phyloP scores from a whole-genome alignment of 2,797 vertebrate genomes.

The Falco peregrinus region DNA sequence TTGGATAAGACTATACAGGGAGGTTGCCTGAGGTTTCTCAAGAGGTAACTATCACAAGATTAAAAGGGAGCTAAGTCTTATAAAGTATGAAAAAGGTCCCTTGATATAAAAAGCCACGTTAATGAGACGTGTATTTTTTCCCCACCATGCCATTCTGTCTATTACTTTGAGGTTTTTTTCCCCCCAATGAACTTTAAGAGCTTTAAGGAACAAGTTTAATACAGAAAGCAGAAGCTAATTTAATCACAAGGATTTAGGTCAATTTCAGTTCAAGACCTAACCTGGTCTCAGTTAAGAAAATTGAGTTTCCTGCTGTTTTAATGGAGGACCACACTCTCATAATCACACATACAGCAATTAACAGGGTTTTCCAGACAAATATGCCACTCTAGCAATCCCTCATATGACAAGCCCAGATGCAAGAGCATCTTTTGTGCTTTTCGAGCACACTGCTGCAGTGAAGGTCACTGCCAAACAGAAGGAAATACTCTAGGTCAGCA shows the following conservation, averaged over 20 bases:
- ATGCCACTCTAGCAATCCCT: background rate
- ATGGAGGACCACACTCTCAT: accelerated
- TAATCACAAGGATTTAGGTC: background rate
- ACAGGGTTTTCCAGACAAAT: background rate
- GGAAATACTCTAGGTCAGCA: background rate
- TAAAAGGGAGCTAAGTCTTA: background rate
- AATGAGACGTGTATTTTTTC: too few relatives aligned
- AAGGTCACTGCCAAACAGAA: background rate
- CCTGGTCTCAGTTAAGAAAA: background rate
- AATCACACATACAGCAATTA: too few relatives aligned
- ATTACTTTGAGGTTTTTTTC: accelerated
- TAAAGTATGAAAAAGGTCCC: background rate
- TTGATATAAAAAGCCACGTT: too few relatives aligned
- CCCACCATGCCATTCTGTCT: background rate
- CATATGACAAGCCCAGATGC: background rate
- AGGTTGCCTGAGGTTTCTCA: background rate
- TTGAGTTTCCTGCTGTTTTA: accelerated
- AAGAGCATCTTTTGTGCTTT: background rate
- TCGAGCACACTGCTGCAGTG: background rate
- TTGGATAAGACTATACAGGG: accelerated
- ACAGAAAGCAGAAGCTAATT: background rate
- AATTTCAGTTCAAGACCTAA: background rate
- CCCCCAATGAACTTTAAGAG: background rate
- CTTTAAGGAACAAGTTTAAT: background rate
- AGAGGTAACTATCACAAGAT: background rate